Base-by-base conservation (phyloP, 2,113 vertebrate genomes). In the Vulpes ferrilata region DNA sequence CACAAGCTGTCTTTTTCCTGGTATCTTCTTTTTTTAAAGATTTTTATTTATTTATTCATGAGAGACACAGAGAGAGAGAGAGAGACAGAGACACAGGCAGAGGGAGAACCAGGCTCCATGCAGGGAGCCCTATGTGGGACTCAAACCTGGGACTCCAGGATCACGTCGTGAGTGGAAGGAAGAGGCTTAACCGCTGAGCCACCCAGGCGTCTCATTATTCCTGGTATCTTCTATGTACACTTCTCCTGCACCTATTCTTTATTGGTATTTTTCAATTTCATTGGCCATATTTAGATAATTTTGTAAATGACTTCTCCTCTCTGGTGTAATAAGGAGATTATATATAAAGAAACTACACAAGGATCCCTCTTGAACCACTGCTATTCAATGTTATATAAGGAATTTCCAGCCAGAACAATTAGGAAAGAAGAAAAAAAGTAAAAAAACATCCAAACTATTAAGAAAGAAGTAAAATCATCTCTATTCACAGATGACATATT, bases 271-370 rank as follows among this genome's bases (percentile, higher is more conserved):
- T 90, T 78, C 1, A 51, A 69, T 69, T 51, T 71, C 12, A 38
- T 43, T 95, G 73, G 55, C 73, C 25, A 38, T 60, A 59, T 51
- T 91, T 95, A 91, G 55, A 80, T 62, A 53, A 51, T 86, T 86
- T 85, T 60, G 4, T 32, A 71, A 79, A 32, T 51, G 6, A 59
- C 25, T 2, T 60, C 9, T 79, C 32, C 10, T 78, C 20, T 69
- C 79, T 53, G 17, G 17, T 90, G 12, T 60, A 59, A 60, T 79
- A 69, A 3, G 0, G 12, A 11, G 27, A 5, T 69, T n/a, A 74
- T 43, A 38, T 60, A 59, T 79, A 38, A 85, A 60, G n/a, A 81
- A 87, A 73, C 13, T 73, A 87, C n/a, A 81, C 7, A 95, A 64
- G n/a, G 59, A 81, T 43, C 2, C 32, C 7, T 73, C 25, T 53